Evolutionary conservation across 2,113 vertebrate genomes (phyloP), one percentile per base, ranked within the genome.

Genomic region (Neogobius melanostomus): DNA sequence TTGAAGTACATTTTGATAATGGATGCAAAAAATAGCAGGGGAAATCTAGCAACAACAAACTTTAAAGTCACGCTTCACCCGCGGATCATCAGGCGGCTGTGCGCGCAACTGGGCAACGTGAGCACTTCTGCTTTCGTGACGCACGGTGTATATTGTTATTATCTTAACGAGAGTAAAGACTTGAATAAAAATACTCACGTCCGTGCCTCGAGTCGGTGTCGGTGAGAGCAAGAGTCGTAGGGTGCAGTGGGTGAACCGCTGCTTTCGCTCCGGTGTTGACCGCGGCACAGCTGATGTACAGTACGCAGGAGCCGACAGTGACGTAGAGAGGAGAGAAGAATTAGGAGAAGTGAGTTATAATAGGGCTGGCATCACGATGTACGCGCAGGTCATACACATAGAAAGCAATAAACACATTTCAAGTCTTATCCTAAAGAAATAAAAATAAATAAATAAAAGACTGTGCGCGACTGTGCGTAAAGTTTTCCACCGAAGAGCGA

Each of bases 251-350:
- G 28, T 36, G 28, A 36, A 46, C 0, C 1, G 64, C 8, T 1
- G 50, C 16, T 61, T 6, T 21, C 3, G 69, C 63, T 49, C n/a
- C 49, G 7, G 15, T 12, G 64, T 54, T 64, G 11, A 46, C 52
- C 72, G 56, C 63, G 2, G 42, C 51, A 74, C 84, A 88, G 86
- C 88, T 85, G 83, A 77, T 81, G 69, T 16, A 28, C 53, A 36
- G 17, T 68, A 67, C 17, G 52, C 76, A 28, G 68, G 68, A 80
- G 79, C 77, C 68, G 54, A 79, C 75, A 16, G 70, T 90, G 88
- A 91, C 87, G 88, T 89, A 85, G 87, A 16, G 21, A 44, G 28
- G 43, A 44, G 15, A 42, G 11, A 1, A 5, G 16, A 17, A 15
- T 50, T 50, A 11, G 6, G 17, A 56, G 53, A 56, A 11, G 28